Evolutionary conservation across 2,113 vertebrate species (phyloP).

Genomic region (Sinocyclocheilus rhinocerous): DNA sequence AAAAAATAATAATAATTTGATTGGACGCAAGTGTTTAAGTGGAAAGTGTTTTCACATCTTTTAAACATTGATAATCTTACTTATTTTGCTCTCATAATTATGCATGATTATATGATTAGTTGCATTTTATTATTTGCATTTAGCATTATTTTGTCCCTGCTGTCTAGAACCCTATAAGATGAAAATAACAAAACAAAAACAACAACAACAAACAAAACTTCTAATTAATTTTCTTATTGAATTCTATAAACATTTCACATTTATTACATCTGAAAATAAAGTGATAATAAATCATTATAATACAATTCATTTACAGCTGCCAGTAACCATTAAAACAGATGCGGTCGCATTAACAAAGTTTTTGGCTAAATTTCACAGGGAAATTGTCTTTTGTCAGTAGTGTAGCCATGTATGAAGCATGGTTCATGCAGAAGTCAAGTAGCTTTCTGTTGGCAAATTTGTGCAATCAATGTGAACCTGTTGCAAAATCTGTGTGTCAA

Average conservation of each 20-base stretch:
- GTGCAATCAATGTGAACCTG: not conserved
- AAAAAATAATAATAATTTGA: not conserved
- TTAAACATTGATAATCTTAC: not conserved
- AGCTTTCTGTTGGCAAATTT: not conserved
- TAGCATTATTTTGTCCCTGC: not conserved
- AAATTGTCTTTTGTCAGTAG: not conserved
- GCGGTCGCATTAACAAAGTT: not conserved
- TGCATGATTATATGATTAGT: slow-evolving; percentile 1
- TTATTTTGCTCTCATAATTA: not conserved
- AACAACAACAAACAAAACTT: no score
- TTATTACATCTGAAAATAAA: not conserved
- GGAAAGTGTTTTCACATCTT: not conserved
- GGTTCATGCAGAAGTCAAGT: not conserved
- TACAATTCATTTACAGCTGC: not conserved
- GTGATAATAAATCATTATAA: not conserved
- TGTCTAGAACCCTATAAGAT: not conserved
- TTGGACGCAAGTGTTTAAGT: slow-evolving; percentile 23
- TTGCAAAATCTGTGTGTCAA: not conserved
- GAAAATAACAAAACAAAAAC: no score
- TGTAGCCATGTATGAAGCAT: not conserved
- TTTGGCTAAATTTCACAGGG: no score
- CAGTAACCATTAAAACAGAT: not conserved
- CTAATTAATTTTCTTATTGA: no score
- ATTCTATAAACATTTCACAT: no score
- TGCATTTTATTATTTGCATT: not conserved